phyloP scores from a whole-genome alignment of 2,113 vertebrate genomes.

The Brachypteracias leptosomus region DNA sequence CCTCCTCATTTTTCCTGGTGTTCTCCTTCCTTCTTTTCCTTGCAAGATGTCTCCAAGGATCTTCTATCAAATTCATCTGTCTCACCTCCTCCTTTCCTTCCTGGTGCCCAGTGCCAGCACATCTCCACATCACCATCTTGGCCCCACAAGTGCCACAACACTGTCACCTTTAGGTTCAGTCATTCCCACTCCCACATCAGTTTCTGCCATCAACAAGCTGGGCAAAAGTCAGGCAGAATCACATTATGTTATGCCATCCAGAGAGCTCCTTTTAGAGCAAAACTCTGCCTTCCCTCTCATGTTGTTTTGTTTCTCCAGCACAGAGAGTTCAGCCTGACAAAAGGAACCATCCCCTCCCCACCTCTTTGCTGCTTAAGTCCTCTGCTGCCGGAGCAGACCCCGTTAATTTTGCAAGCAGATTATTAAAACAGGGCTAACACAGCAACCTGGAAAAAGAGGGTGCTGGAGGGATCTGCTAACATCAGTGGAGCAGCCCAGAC shows the following conservation, averaged over 20 bases:
- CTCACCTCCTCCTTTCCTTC: background rate
- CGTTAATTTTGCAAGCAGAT: background rate
- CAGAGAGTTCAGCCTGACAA: background rate
- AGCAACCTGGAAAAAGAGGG: background rate
- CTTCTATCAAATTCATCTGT: background rate
- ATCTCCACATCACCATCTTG: background rate
- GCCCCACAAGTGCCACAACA: background rate
- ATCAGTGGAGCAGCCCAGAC: background rate
- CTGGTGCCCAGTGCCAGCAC: background rate
- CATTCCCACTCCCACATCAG: background rate
- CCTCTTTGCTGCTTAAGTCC: rapidly evolving
- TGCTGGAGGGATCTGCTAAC: background rate
- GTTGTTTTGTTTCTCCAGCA: background rate
- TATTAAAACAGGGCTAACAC: background rate
- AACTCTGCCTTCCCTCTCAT: background rate
- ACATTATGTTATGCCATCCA: rapidly evolving
- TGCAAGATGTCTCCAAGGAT: background rate
- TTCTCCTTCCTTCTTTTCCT: background rate
- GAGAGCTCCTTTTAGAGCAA: background rate
- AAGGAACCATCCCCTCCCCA: background rate
- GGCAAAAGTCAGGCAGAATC: background rate
- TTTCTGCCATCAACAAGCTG: background rate
- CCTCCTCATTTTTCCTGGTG: background rate
- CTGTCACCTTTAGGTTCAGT: background rate
- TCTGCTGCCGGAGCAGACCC: background rate